Evolutionary conservation across 1,140 invertebrate species (phyloP), one percentile per base, ranked within the genome.

Genomic region (Drosophila kohkoa): DNA sequence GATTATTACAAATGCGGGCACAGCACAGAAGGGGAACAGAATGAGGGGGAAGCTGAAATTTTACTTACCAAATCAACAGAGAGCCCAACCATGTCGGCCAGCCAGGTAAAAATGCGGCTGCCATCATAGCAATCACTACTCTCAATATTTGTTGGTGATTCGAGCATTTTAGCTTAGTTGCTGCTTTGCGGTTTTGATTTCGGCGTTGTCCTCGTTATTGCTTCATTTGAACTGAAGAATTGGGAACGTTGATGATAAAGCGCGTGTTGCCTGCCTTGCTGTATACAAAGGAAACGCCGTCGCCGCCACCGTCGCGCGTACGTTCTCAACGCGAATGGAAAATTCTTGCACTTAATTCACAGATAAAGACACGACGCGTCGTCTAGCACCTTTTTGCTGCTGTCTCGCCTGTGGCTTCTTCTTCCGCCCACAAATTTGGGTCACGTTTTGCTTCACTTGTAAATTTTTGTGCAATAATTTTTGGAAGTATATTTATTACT

Each of bases 51-150:
- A 30, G 15, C 15, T 25, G 38, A 1, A 58, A 16, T 25, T 35
- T 32, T 41, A 91, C 93, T 94, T 82, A 95, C 95, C 93, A 95
- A 94, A 92, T 96, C 95, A 64, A 95, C 93, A 45, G 94, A 94
- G 30, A 96, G 80, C 46, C 94, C 94, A 52, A 93, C 87, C 60
- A 93, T 77, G 54, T 95, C 93, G n/a, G 94, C 92, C 35, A 95
- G 75, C 93, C 94, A 94, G 30, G 90, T 82, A 75, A 96, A 95
- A 5, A 93, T 92, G 16, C 93, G 93, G 77, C 93, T 94, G 15
- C 95, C 95, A 78, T 94, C 93, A 81, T 95, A 95, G 35, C 90
- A 79, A 72, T 85, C 86, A 20, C 54, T 57, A 64, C 86, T 91
- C 48, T 77, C 77, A 68, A 91, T 66, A 65, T 85, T 81, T 68